These are phyloP conservation scores for Gopherus flavomarginatus DNA, from an alignment of 2,113 vertebrate genomes.

Conservation along the genomic window DNA sequence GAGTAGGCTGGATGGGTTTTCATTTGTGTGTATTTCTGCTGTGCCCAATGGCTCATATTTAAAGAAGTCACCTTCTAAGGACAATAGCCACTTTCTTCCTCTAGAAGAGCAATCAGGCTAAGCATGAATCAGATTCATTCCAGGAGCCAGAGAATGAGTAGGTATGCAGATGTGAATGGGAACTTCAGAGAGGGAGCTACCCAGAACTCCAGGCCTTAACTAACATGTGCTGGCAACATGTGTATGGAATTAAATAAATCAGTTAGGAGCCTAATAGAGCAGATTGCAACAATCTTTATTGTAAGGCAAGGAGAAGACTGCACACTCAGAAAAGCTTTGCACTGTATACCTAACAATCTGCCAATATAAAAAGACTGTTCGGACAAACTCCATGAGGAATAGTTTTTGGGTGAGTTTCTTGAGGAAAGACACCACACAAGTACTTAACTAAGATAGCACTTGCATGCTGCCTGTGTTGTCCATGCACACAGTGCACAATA, in stretches of 20 bases:
- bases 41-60: fast-evolving
- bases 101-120: not conserved
- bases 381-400: constrained; percentile 55
- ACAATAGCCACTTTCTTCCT: not conserved
- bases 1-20: not conserved
- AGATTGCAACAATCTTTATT: constrained; percentile 58
- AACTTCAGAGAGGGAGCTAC: constrained; percentile 33
- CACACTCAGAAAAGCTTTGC: constrained; percentile 9
- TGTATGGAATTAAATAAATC: constrained; percentile 41
- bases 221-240: constrained; percentile 48
- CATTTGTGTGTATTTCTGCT: not conserved
- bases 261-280: constrained; percentile 24
- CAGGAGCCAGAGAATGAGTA: not conserved
- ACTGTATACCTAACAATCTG: constrained; percentile 11
- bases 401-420: constrained; percentile 45
- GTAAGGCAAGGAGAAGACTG: constrained; percentile 9
- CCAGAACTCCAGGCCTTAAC: constrained; percentile 13
- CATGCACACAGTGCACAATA: not conserved
- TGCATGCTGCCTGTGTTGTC: not conserved
- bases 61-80: not conserved
- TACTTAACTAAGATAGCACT: not conserved
- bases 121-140: not conserved
- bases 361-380: not conserved
- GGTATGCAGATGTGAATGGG: constrained; percentile 29
- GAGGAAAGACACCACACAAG: not conserved